These are phyloP conservation scores for Datnioides undecimradiatus DNA, from an alignment of 2,113 vertebrate genomes.

Conservation along the genomic window DNA sequence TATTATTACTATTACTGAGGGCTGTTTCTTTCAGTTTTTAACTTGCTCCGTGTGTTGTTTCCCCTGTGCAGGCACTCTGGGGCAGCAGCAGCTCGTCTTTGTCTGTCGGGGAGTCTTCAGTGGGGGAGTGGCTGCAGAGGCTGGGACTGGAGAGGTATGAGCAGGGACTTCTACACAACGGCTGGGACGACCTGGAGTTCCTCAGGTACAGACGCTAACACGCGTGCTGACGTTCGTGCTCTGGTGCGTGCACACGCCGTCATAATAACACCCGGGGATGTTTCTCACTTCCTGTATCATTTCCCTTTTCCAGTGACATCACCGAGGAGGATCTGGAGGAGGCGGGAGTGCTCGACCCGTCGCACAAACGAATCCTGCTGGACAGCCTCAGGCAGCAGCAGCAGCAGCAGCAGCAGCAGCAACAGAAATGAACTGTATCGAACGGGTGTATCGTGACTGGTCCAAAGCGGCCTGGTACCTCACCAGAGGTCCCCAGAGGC, in stretches of 20 bases:
- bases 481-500: slow-evolving; percentile 32
- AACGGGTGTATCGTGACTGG: slow-evolving; percentile 43
- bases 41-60: not conserved
- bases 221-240: not conserved
- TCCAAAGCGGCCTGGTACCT: slow-evolving; percentile 33
- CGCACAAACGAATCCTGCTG: slow-evolving; percentile 91
- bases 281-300: not conserved
- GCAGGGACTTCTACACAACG: slow-evolving; percentile 93
- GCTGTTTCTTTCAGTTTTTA: not conserved
- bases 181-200: slow-evolving; percentile 98
- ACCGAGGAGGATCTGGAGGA: slow-evolving; percentile 97
- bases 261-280: not conserved
- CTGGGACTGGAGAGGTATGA: slow-evolving; percentile 93
- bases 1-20: no score
- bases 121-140: slow-evolving; percentile 92
- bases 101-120: slow-evolving; percentile 85
- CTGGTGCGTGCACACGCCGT: not conserved
- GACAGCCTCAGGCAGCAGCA: slow-evolving; percentile 91
- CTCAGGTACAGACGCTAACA: slow-evolving; percentile 86
- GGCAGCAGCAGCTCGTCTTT: slow-evolving; percentile 84
- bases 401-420: slow-evolving; percentile 76
- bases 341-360: slow-evolving; percentile 90
- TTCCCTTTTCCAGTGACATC: slow-evolving; percentile 91
- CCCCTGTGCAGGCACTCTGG: slow-evolving; percentile 73
- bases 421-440: slow-evolving; percentile 70